These are phyloP conservation scores for Etia nguti DNA, from an alignment of 2,113 vertebrate species.

Conservation along the genomic window DNA sequence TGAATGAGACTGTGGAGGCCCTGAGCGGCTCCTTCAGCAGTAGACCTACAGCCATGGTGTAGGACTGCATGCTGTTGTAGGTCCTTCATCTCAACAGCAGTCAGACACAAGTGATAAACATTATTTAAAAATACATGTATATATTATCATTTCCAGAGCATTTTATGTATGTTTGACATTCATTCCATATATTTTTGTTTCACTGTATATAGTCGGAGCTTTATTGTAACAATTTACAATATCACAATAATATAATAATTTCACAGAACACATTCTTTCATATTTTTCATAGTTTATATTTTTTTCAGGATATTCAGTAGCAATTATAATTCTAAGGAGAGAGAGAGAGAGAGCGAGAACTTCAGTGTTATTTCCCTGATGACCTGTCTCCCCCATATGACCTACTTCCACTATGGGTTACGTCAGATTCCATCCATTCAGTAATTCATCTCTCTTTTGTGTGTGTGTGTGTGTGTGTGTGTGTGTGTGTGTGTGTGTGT, in stretches of 20 bases:
- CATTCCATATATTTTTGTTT: background rate
- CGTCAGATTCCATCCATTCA: conserved; percentile 57
- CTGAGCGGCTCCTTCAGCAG: too few species aligned
- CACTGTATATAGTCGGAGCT: background rate
- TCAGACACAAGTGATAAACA: background rate
- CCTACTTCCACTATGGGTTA: conserved; percentile 64
- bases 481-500: background rate
- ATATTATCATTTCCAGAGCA: background rate
- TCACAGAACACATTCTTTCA: background rate
- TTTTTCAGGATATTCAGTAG: background rate
- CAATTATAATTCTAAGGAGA: background rate
- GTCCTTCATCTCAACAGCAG: background rate
- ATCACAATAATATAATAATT: background rate
- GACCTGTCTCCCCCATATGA: conserved; percentile 61
- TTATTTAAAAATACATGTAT: background rate
- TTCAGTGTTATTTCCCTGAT: conserved; percentile 65
- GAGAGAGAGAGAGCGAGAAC: background rate
- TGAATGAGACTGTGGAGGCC: too few species aligned
- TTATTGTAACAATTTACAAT: background rate
- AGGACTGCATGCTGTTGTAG: background rate
- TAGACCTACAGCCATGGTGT: background rate
- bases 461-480: background rate
- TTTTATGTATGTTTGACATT: background rate
- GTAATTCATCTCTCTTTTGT: conserved; percentile 61
- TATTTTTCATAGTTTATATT: background rate